phyloP scores from a whole-genome alignment of 2,113 vertebrate genomes.

The Catharus bicknelli region DNA sequence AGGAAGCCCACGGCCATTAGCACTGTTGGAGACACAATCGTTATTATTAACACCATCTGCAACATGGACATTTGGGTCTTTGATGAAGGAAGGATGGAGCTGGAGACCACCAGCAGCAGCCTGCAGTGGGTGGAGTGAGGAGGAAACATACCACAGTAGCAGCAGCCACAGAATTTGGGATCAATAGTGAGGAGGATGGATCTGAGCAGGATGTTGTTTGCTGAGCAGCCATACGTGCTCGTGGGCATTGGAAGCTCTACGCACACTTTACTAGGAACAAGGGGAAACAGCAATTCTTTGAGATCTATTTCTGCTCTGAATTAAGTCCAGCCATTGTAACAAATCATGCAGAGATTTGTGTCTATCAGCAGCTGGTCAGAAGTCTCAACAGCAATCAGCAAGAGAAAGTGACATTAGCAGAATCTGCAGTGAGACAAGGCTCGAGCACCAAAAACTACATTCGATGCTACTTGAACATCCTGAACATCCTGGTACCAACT shows the following conservation, averaged over 20 bases:
- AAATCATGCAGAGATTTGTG: constrained; percentile 44
- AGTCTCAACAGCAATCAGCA: constrained; percentile 32
- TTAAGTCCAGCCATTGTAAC: constrained; percentile 52
- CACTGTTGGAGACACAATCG: constrained; percentile 49
- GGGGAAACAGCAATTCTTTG: not conserved
- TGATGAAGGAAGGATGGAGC: constrained; percentile 39
- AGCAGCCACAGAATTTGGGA: constrained; percentile 25
- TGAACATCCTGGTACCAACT: not conserved
- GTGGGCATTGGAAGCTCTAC: not conserved
- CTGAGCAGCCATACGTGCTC: constrained; percentile 9
- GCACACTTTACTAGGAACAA: not conserved
- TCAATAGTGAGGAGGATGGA: not conserved
- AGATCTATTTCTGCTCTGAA: constrained; percentile 46
- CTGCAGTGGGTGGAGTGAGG: not conserved
- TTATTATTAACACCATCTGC: constrained; percentile 61
- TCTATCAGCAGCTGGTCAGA: constrained; percentile 59
- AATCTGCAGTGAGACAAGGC: not conserved
- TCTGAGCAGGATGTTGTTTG: not conserved
- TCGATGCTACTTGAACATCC: not conserved
- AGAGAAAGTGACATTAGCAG: constrained; percentile 49
- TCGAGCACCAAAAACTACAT: not conserved
- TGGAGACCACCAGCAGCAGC: constrained; percentile 54
- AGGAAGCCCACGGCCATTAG: constrained; percentile 44
- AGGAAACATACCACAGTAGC: constrained; percentile 40
- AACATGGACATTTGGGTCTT: not conserved